Evolutionary conservation across 2,113 vertebrate species (phyloP), one percentile per base, ranked within the genome.

Genomic region (Cyanoderma ruficeps): DNA sequence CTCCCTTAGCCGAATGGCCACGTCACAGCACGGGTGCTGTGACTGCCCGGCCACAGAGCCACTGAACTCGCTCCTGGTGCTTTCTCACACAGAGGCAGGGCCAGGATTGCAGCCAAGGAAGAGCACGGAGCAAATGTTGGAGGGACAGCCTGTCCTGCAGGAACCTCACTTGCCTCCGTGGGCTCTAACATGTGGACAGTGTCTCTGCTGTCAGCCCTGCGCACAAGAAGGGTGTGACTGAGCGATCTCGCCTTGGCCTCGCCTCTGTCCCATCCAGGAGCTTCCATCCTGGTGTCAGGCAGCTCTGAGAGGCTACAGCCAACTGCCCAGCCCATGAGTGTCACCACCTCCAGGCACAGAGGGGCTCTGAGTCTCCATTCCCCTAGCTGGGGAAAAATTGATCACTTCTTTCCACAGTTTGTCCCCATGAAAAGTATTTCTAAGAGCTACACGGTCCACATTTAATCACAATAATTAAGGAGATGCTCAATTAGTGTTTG

Each of bases 201-300:
- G 0, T 74, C 82, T 91, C 72, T 78, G 55, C 69, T 61, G 37
- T 49, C 77, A 52, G 50, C 42, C 44, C 80, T 4, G 3, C 1
- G 6, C 1, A 0, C 78, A 61, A 16, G 39, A 22, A 13, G n/a
- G 83, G 68, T 69, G 59, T 56, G 79, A 72, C 53, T 0, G 1
- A 33, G 53, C 0, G 0, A 41, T 31, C 39, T 60, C 2, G 0
- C 50, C 72, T 60, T 47, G 57, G 53, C 72, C 77, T 89, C 0
- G 0, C 42, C 65, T 41, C 69, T 77, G 64, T 70, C 46, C 44
- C 42, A 41, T 44, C n/a, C 7, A 11, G 21, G 2, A 3, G 37
- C 52, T 42, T 83, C 65, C 0, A 0, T 8, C 39, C 33, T 2
- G 0, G 7, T 0, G 2, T 12, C 72, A 37, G 41, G 82, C 50